phyloP scores from a whole-genome alignment of 1,140 invertebrate genomes.

The Ptiloglossa arizonensis region DNA sequence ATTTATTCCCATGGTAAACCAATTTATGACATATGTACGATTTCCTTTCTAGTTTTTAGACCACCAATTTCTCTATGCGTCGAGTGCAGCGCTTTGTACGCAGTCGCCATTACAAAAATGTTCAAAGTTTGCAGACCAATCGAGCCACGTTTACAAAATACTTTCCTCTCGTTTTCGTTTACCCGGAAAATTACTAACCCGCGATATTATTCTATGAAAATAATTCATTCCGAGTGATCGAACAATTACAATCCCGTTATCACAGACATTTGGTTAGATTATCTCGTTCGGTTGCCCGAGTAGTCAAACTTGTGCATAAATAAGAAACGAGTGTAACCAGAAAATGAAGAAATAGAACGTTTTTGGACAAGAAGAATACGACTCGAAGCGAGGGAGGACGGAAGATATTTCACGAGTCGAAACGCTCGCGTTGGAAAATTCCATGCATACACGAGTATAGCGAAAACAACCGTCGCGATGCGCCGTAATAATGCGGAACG shows the following conservation, averaged over 20 bases:
- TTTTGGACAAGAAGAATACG: constrained; percentile 12
- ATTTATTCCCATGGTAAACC: neutral
- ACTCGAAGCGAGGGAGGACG: neutral
- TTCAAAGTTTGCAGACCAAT: no score
- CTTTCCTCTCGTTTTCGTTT: no score
- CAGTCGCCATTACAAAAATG: no score
- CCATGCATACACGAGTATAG: constrained; percentile 58
- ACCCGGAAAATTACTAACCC: no score
- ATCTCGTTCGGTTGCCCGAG: neutral
- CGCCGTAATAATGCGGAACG: constrained; percentile 24
- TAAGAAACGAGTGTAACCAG: neutral
- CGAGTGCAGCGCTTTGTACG: no score
- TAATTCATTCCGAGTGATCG: no score
- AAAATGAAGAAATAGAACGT: constrained; percentile 36
- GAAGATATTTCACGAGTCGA: constrained; percentile 44
- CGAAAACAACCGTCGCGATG: constrained; percentile 19
- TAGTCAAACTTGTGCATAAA: neutral
- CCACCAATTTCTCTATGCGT: neutral
- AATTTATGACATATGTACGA: neutral
- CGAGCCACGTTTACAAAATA: no score
- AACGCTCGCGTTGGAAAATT: constrained; percentile 58
- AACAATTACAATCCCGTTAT: no score
- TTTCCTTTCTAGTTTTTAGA: neutral
- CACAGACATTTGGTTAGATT: no score
- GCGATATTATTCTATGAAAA: no score